Base-by-base conservation (phyloP, 2,888 invertebrate genomes). In the Cephus nigrinus region DNA sequence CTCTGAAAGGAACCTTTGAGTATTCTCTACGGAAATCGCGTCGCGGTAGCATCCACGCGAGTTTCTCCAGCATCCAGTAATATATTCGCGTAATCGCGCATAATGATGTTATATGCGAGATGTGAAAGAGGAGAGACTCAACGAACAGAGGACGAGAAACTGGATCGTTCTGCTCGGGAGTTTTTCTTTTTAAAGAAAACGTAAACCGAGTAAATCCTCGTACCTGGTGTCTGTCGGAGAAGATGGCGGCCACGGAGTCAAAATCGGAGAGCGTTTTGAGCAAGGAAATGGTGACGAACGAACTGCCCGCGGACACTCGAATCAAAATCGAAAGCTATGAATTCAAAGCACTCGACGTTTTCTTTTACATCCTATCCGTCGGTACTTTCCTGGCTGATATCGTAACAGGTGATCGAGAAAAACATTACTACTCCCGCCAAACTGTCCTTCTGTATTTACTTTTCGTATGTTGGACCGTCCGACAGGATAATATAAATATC, bases 381-480 rank as follows among this genome's bases (percentile, higher is more conserved):
- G 92, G 93, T 81, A 93, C 94, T 77, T 94, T 94, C 88, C 90
- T 94, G 83, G 93, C 93, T 77, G 94, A 94, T 91, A 90, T 94
- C 81, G 92, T 93, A 78, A 94, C 94, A 92, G 94, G 94, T 94
- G 88, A 87, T 90, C 88, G 80, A 83, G 77, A 85, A 83, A 80
- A n/a, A 73, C 68, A 30, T 34, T 12, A 33, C 55, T 68, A 40
- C 73, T 72, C 34, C 80, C 81, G 78, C 81, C 82, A 75, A 78
- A 76, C 77, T 75, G 55, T 76, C 72, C 76, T 40, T 73, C n/a
- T 71, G 75, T 75, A 75, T 55, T 55, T 69, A 71, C 75, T 69
- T 69, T 34, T 68, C 34, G 69, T 34, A 32, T 33, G 32, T 34
- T 40, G 55, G 69, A 31, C 12, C 55, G 75, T 80, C 75, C 81